Percentiles rank a stretch among this genome's conserved stretches.
These are phyloP conservation scores for Nemotelus nigrinus DNA, from an alignment of 2,888 invertebrate species.

Conservation along the genomic window DNA sequence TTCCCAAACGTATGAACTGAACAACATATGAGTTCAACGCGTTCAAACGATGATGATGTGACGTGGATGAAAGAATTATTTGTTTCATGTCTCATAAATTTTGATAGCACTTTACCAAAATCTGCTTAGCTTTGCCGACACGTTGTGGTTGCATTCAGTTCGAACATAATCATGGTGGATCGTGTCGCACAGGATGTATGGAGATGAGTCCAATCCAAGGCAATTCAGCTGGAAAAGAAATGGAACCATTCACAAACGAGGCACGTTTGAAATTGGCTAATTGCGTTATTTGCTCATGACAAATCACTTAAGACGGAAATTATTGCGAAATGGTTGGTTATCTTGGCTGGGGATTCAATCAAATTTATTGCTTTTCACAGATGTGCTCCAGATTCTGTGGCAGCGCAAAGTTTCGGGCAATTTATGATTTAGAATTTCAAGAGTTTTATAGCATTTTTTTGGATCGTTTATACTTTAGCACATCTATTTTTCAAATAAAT, in stretches of 20 bases:
- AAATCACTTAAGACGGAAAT: constrained; percentile 36
- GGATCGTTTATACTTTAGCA: too few relatives aligned
- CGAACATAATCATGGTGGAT: neutral
- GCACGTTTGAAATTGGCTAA: constrained; percentile 38
- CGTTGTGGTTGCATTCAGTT: constrained; percentile 11
- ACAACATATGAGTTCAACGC: neutral
- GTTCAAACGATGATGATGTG: constrained; percentile 31
- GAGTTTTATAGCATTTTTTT: too few relatives aligned
- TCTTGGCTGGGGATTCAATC: constrained; percentile 13
- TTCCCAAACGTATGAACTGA: constrained; percentile 34
- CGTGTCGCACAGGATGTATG: neutral
- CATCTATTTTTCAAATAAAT: too few relatives aligned
- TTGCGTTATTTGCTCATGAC: constrained; percentile 42
- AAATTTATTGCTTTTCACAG: constrained; percentile 29
- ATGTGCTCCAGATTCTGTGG: constrained; percentile 1
- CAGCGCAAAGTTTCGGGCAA: too few relatives aligned
- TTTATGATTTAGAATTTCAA: too few relatives aligned
- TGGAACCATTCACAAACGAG: constrained; percentile 22
- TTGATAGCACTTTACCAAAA: constrained; percentile 45
- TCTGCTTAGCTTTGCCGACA: constrained; percentile 35
- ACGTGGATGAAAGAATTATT: constrained; percentile 49
- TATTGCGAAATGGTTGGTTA: constrained; percentile 11
- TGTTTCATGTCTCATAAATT: constrained; percentile 50
- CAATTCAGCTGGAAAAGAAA: constrained; percentile 21
- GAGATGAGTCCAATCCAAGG: too few relatives aligned